Conservation (phyloP, 2,797 vertebrate genomes). For the Pseudomugil tenellus region DNA sequence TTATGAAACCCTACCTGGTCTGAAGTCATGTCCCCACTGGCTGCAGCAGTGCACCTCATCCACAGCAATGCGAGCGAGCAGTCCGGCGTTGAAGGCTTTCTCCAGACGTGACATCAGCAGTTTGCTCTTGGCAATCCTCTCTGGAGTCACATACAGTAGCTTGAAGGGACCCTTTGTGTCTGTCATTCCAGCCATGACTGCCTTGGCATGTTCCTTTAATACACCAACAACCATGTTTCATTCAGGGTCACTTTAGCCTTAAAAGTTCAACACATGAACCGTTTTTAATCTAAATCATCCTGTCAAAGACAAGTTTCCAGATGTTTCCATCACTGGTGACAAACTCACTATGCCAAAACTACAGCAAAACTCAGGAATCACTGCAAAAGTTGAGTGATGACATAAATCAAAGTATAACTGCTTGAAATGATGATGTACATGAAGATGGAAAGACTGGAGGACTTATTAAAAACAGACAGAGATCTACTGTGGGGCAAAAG, state of each 20-base stretch:
- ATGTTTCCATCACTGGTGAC: background rate
- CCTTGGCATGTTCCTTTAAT: constrained; percentile 87
- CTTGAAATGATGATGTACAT: background rate
- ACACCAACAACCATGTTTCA: no score
- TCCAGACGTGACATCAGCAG: constrained; percentile 96
- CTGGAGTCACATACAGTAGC: constrained; percentile 96
- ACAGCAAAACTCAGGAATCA: background rate
- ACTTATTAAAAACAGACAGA: no score
- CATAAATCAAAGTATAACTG: background rate
- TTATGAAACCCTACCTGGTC: constrained; percentile 84
- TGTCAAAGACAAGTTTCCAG: no score
- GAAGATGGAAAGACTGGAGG: background rate
- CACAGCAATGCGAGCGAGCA: constrained; percentile 88
- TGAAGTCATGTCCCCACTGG: constrained; percentile 99
- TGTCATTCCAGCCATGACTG: constrained; percentile 87
- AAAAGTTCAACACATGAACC: no score
- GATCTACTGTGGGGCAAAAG: no score
- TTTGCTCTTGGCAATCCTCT: constrained; percentile 97
- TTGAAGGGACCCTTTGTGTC: constrained; percentile 85
- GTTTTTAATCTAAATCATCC: no score
- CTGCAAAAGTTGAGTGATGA: background rate
- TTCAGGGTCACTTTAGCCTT: no score
- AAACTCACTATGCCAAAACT: background rate
- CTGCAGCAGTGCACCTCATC: constrained; percentile 99
- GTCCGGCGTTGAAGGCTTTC: constrained; percentile 89